Base-by-base conservation (phyloP, 2,888 invertebrate genomes). In the Cephus pulcher region DNA sequence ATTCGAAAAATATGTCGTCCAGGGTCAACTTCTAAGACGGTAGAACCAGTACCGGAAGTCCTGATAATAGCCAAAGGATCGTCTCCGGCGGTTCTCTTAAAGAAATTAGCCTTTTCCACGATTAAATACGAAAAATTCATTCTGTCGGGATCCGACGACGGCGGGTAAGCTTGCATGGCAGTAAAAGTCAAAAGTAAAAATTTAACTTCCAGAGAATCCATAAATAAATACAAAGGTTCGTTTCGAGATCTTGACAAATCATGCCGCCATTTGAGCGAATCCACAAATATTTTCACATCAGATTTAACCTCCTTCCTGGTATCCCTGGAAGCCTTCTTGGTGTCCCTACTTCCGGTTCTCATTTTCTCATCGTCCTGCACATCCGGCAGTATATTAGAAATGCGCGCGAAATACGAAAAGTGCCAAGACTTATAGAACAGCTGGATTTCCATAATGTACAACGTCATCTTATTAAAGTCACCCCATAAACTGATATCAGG, bases 401-500 rank as follows among this genome's bases (percentile, higher is more conserved):
- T 40, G 30, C 74, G 79, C 33, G 79, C 34, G 6, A 76, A 80
- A 79, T 84, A 83, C 23, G 78, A 76, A 68, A 88, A 88, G 71
- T 86, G 84, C 15, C 83, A 83, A 4, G 76, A 69, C 33, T 86
- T 86, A 56, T 88, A 88, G 69, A 86, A 87, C 15, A 88, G 75
- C 11, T 85, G 76, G 11, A 87, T 68, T 35, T 85, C 78, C 11
- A 76, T 85, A 3, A 88, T 30, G 71, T 81, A 80, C 0, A 80
- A 74, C 6, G 82, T 80, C 68, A 88, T 79, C 79, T 84, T 86
- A 71, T 87, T 86, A 76, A 89, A 89, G 68, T 88, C 88, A 0
- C 76, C 79, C 88, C 89, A 89, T 30, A 82, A 75, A n/a, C 82
- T 79, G 23, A 82, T 75, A 6, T 84, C 83, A 12, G 35, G 71